Percentiles rank a stretch among this genome's conserved stretches.
phyloP scores from a whole-genome alignment of 1,140 invertebrate species.

The Drosophila sulfurigaster region DNA sequence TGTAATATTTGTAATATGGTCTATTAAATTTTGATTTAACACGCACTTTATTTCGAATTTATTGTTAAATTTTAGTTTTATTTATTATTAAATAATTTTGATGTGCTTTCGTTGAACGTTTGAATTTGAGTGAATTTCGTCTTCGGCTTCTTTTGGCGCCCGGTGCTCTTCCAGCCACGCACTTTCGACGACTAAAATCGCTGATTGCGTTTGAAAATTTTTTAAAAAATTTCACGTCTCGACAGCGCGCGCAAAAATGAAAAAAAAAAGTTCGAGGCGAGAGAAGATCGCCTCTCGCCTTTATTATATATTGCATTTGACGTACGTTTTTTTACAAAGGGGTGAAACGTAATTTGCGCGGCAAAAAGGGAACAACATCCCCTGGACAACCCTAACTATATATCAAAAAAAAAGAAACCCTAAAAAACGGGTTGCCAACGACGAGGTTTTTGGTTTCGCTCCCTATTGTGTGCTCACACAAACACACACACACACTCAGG shows the following conservation, averaged over 20 bases:
- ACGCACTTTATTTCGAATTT: conserved; percentile 4
- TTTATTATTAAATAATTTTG: neutral
- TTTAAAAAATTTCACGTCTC: conserved; percentile 56
- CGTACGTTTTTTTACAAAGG: conserved; percentile 61
- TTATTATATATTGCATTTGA: conserved; percentile 19
- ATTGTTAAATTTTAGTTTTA: neutral
- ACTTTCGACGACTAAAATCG: conserved; percentile 75
- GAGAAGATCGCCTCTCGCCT: conserved; percentile 63
- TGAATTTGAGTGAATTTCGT: conserved; percentile 4
- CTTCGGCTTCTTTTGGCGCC: conserved; percentile 4
- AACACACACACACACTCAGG: conserved; percentile 1
- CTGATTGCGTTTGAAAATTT: conserved; percentile 47
- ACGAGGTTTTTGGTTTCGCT: conserved; percentile 66
- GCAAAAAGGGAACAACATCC: conserved; percentile 63
- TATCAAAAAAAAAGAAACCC: conserved; percentile 20
- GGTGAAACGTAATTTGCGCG: conserved; percentile 75
- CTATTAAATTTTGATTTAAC: conserved; percentile 10
- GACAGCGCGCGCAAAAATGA: conserved; percentile 53
- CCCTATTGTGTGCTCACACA: conserved; percentile 59
- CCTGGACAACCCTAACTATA: conserved; percentile 58
- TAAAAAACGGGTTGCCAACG: conserved; percentile 57
- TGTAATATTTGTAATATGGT: neutral
- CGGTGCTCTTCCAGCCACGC: conserved; percentile 63
- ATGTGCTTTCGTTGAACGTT: neutral
- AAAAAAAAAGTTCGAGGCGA: conserved; percentile 56